Evolutionary conservation across 2,888 invertebrate species (phyloP).

Genomic region (Drosophila hamatofila): DNA sequence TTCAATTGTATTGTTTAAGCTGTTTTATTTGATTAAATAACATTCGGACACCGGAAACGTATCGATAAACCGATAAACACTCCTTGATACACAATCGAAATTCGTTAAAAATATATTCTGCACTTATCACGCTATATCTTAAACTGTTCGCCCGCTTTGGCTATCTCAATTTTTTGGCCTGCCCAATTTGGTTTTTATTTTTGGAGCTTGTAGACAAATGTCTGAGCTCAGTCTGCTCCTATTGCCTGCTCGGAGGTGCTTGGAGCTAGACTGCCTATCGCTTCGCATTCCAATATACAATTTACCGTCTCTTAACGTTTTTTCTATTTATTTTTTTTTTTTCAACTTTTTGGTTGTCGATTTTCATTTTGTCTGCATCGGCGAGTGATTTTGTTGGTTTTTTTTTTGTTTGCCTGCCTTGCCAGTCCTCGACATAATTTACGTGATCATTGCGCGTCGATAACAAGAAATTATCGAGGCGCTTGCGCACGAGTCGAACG

Average conservation of each 20-base stretch:
- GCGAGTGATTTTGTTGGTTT: constrained; percentile 35
- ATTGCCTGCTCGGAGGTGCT: constrained; percentile 40
- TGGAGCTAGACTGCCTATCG: constrained; percentile 63
- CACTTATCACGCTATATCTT: constrained; percentile 1
- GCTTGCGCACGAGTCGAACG: constrained; percentile 68
- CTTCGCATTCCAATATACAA: constrained; percentile 68
- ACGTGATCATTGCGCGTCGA: constrained; percentile 81
- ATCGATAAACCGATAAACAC: constrained; percentile 6
- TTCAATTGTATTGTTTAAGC: no score
- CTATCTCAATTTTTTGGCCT: constrained; percentile 21
- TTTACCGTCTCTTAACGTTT: constrained; percentile 45
- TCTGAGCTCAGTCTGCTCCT: constrained; percentile 26
- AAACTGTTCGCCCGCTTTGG: not conserved
- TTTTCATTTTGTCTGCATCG: constrained; percentile 52
- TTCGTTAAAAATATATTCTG: constrained; percentile 5
- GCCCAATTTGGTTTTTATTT: constrained; percentile 12
- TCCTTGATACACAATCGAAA: not conserved
- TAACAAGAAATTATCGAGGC: constrained; percentile 82
- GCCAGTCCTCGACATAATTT: constrained; percentile 79
- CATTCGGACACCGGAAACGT: not conserved
- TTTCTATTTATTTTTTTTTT: constrained; percentile 34
- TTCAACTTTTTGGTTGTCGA: constrained; percentile 39
- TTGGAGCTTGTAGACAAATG: constrained; percentile 27
- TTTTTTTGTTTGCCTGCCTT: constrained; percentile 38
- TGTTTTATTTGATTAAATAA: not conserved